Evolutionary conservation across 2,888 invertebrate species (phyloP).

Genomic region (Charanyca ferruginea): DNA sequence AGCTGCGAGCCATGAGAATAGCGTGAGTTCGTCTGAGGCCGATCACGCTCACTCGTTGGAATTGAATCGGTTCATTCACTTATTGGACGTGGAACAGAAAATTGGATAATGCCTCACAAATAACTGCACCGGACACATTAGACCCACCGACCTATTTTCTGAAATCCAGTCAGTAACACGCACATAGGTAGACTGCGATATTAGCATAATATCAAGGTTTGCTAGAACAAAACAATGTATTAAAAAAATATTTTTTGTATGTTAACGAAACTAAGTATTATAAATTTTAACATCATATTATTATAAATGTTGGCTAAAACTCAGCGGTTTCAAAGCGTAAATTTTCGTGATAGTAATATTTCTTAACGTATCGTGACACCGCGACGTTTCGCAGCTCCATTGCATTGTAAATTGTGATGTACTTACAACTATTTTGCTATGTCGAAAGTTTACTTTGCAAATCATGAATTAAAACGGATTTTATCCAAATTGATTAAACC

Average conservation of each 20-base stretch:
- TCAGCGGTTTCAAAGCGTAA: slow-evolving; percentile 57
- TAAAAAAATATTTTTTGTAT: slow-evolving; percentile 6
- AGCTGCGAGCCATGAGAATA: slow-evolving; percentile 59
- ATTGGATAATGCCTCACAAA: slow-evolving; percentile 84
- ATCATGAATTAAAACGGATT: slow-evolving; percentile 42
- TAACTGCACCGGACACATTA: slow-evolving; percentile 72
- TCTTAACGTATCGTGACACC: slow-evolving; percentile 81
- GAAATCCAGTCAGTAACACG: slow-evolving; percentile 42
- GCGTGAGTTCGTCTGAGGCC: slow-evolving; percentile 73
- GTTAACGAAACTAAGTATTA: slow-evolving; percentile 10
- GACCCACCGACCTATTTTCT: slow-evolving; percentile 75
- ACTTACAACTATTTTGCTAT: slow-evolving; percentile 67
- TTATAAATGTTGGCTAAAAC: slow-evolving; percentile 43
- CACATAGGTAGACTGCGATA: slow-evolving; percentile 24
- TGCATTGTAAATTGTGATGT: slow-evolving; percentile 76
- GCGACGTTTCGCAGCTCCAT: slow-evolving; percentile 78
- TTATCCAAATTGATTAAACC: slow-evolving; percentile 7
- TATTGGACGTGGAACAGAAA: slow-evolving; percentile 80
- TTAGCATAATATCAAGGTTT: slow-evolving; percentile 40
- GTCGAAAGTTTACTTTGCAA: slow-evolving; percentile 69
- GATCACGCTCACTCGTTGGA: slow-evolving; percentile 74
- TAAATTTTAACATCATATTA: slow-evolving; percentile 16
- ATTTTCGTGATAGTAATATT: slow-evolving; percentile 77
- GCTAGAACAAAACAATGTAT: slow-evolving; percentile 4
- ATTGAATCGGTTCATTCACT: slow-evolving; percentile 75